Evolutionary conservation across 2,113 vertebrate genomes (phyloP).

Genomic region (Boulengeromyrus knoepffleri): DNA sequence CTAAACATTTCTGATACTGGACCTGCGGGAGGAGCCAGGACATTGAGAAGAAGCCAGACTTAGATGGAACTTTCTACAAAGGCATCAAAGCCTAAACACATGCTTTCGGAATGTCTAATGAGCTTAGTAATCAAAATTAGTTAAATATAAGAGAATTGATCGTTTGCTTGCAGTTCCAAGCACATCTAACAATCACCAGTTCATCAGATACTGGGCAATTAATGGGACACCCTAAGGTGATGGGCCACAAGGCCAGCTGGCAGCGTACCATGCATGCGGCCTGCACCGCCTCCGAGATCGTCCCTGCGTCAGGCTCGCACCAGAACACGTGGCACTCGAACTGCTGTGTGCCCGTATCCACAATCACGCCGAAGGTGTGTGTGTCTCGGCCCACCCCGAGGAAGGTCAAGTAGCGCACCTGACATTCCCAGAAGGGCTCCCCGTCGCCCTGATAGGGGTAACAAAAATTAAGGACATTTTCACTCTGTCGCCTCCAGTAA

Average conservation of each 20-base stretch:
- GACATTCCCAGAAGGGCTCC: constrained; percentile 79
- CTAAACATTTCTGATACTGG: constrained; percentile 90
- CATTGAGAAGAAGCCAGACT: neutral
- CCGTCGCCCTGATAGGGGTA: constrained; percentile 55
- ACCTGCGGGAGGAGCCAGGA: constrained; percentile 57
- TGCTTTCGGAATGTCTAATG: neutral
- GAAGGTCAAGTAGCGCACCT: constrained; percentile 88
- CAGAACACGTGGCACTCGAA: constrained; percentile 95
- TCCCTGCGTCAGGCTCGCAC: constrained; percentile 87
- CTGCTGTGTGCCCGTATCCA: constrained; percentile 79
- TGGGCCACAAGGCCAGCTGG: neutral
- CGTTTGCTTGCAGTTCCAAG: neutral
- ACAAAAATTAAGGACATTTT: neutral
- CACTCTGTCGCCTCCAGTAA: neutral
- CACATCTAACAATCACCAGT: neutral
- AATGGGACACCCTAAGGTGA: neutral
- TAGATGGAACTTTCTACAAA: neutral
- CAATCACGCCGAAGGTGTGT: constrained; percentile 90
- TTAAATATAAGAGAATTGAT: neutral
- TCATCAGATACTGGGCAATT: neutral
- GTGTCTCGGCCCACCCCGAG: constrained; percentile 90
- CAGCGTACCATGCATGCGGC: constrained; percentile 90
- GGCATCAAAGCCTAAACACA: neutral
- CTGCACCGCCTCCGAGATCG: constrained; percentile 87
- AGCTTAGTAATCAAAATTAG: neutral